These are phyloP conservation scores for Merodon equestris DNA, from an alignment of 2,888 invertebrate genomes.

Conservation along the genomic window DNA sequence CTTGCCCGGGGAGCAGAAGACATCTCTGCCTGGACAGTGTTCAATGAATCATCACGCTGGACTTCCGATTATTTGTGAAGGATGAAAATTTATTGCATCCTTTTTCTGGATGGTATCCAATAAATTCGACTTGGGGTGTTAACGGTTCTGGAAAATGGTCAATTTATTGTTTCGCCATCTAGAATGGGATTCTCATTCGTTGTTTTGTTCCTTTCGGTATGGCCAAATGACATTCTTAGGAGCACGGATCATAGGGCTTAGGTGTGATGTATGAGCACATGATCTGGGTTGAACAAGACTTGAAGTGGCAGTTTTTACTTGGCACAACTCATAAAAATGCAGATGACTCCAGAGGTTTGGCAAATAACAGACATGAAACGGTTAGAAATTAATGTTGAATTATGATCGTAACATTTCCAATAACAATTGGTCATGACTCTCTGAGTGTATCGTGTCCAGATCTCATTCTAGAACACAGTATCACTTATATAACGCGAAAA, in stretches of 20 bases:
- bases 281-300: too few relatives aligned
- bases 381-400: too few relatives aligned
- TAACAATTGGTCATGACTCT: too few relatives aligned
- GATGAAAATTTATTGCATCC: conserved; percentile 64
- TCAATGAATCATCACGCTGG: conserved; percentile 66
- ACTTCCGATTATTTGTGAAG: conserved; percentile 62
- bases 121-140: conserved; percentile 57
- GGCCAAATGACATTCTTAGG: neutral
- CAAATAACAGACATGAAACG: too few relatives aligned
- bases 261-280: neutral
- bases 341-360: too few relatives aligned
- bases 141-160: conserved; percentile 37
- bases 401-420: too few relatives aligned
- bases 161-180: conserved; percentile 50
- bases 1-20: neutral
- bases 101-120: conserved; percentile 59
- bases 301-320: too few relatives aligned
- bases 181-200: conserved; percentile 5
- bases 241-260: neutral
- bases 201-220: neutral
- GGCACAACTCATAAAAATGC: too few relatives aligned
- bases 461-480: too few relatives aligned
- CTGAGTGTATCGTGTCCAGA: too few relatives aligned
- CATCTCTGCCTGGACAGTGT: conserved; percentile 21
- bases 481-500: too few relatives aligned